These are phyloP conservation scores for Pristionchus japonicus DNA, from an alignment of 2,888 invertebrate genomes.

Conservation along the genomic window DNA sequence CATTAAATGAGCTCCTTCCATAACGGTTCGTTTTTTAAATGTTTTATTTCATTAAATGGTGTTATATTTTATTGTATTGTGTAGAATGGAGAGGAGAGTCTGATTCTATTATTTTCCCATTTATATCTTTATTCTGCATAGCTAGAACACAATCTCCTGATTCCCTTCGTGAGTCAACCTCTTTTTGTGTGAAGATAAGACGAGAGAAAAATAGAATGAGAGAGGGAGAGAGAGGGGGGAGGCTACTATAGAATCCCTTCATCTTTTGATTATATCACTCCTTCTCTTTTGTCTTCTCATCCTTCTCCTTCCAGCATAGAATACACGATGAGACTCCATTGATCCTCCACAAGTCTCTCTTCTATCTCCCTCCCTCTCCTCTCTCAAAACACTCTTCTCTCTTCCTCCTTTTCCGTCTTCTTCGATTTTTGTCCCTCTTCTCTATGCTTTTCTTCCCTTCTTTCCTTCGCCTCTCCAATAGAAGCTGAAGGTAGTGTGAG, in stretches of 20 bases:
- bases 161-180: too few relatives aligned
- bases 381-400: constrained; percentile 30
- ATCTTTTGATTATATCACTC: too few relatives aligned
- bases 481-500: constrained; percentile 18
- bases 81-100: background rate
- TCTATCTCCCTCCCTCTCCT: constrained; percentile 44
- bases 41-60: background rate
- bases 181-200: too few relatives aligned
- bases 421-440: constrained; percentile 38
- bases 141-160: too few relatives aligned
- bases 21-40: constrained; percentile 10
- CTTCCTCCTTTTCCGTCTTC: constrained; percentile 28
- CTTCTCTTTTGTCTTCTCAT: background rate
- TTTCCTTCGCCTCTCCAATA: background rate
- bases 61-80: background rate
- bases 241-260: too few relatives aligned
- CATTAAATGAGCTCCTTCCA: background rate
- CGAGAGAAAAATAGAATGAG: too few relatives aligned
- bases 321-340: background rate
- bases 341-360: constrained; percentile 7
- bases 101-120: too few relatives aligned
- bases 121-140: too few relatives aligned
- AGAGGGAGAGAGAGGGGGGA: too few relatives aligned
- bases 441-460: background rate
- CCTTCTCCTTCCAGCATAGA: background rate